A percentile compares a stretch with the other conserved stretches of the same genome.
These are phyloP conservation scores for Daktulosphaira vitifoliae DNA, from an alignment of 1,140 invertebrate genomes.

Conservation along the genomic window DNA sequence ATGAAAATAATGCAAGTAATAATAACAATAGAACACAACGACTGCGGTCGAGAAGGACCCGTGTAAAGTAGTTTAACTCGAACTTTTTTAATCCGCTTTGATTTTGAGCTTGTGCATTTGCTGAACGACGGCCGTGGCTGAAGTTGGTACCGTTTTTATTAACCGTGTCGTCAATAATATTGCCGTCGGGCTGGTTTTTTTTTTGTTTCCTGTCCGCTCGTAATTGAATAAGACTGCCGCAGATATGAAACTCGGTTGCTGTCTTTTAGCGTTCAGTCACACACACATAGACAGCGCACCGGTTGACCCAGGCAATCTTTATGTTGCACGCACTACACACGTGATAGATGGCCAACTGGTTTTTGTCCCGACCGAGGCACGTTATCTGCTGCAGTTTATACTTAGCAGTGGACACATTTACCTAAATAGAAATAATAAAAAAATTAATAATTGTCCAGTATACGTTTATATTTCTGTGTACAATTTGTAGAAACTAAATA, in stretches of 20 bases:
- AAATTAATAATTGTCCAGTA: too few species aligned
- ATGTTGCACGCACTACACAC: neutral
- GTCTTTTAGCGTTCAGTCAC: slow-evolving; percentile 4
- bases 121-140: too few species aligned
- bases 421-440: too few species aligned
- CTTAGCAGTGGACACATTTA: too few species aligned
- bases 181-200: neutral
- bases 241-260: neutral
- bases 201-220: slow-evolving; percentile 3
- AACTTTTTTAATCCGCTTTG: too few species aligned
- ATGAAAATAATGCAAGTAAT: too few species aligned
- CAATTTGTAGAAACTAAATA: too few species aligned
- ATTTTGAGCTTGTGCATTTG: too few species aligned
- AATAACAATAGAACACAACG: too few species aligned
- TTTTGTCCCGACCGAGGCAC: slow-evolving; percentile 2
- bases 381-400: neutral
- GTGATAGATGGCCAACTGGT: neutral
- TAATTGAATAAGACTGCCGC: slow-evolving; percentile 20
- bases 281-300: neutral
- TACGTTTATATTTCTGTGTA: too few species aligned
- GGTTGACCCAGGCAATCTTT: slow-evolving; percentile 13
- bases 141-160: neutral
- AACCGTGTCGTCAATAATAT: slow-evolving; percentile 15
- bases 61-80: too few species aligned
- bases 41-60: too few species aligned